These are phyloP conservation scores for Neogale vison DNA, from an alignment of 2,113 vertebrate species.

Conservation along the genomic window DNA sequence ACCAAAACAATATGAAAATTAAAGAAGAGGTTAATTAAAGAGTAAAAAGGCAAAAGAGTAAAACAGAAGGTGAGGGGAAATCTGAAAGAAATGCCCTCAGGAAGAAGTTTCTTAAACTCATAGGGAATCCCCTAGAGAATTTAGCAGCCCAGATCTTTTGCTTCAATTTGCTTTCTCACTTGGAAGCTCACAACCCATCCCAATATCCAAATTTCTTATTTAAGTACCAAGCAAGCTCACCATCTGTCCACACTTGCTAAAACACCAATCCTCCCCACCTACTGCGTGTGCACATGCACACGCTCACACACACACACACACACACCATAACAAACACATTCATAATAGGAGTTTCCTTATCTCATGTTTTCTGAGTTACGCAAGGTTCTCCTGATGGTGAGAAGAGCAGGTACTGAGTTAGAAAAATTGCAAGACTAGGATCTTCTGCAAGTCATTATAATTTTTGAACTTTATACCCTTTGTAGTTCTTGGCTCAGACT, in stretches of 20 bases:
- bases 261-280: not conserved
- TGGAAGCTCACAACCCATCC: not conserved
- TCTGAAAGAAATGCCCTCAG: not conserved
- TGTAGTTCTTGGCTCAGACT: not conserved
- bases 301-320: too few relatives aligned
- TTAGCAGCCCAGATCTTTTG: not conserved
- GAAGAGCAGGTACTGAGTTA: not conserved
- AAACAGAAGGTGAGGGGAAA: not conserved
- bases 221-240: not conserved
- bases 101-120: not conserved
- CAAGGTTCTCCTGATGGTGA: not conserved
- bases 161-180: not conserved
- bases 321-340: not conserved
- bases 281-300: not conserved
- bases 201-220: conserved; percentile 11
- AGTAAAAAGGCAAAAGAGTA: not conserved
- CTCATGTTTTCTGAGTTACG: not conserved
- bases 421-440: not conserved
- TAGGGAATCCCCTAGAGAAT: not conserved
- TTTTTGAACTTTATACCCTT: not conserved
- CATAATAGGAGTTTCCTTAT: not conserved
- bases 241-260: not conserved
- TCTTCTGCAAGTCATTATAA: not conserved
- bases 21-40: not conserved
- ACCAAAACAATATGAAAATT: not conserved